A percentile compares a stretch with the other conserved stretches of the same genome.
phyloP scores from a whole-genome alignment of 2,113 vertebrate genomes.

The Bettongia penicillata region DNA sequence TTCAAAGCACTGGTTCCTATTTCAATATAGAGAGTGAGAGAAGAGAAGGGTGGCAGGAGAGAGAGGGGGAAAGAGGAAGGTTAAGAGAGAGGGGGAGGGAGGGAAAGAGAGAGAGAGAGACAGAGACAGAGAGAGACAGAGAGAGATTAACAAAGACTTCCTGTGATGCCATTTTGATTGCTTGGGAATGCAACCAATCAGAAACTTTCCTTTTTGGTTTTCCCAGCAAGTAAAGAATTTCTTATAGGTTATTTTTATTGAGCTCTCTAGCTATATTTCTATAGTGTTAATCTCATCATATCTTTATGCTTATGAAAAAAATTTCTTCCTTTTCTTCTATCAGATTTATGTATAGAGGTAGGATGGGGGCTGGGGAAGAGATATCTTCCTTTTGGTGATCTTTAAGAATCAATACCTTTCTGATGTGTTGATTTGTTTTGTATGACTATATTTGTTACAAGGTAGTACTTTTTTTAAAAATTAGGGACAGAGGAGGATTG shows the following conservation, averaged over 20 bases:
- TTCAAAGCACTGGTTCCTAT: background rate
- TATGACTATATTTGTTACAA: background rate
- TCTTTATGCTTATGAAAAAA: slow-evolving; percentile 11
- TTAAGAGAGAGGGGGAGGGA: no score
- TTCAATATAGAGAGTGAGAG: background rate
- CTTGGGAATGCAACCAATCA: background rate
- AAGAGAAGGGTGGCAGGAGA: no score
- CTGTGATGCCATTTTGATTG: background rate
- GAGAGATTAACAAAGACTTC: no score
- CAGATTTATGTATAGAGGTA: background rate
- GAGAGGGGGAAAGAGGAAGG: no score
- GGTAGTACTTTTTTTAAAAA: background rate
- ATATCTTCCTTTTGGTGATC: background rate
- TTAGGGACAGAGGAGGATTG: background rate
- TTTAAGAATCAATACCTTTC: background rate
- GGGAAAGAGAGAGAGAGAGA: no score
- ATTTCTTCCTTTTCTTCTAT: slow-evolving; percentile 9
- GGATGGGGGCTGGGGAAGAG: slow-evolving; percentile 8
- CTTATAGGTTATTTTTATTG: background rate
- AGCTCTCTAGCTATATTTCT: background rate
- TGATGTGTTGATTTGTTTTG: background rate
- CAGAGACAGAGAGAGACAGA: no score
- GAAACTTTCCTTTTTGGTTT: background rate
- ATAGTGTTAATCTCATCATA: background rate
- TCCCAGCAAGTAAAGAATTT: background rate